phyloP scores from a whole-genome alignment of 2,113 vertebrate genomes.

The Callospermophilus lateralis region DNA sequence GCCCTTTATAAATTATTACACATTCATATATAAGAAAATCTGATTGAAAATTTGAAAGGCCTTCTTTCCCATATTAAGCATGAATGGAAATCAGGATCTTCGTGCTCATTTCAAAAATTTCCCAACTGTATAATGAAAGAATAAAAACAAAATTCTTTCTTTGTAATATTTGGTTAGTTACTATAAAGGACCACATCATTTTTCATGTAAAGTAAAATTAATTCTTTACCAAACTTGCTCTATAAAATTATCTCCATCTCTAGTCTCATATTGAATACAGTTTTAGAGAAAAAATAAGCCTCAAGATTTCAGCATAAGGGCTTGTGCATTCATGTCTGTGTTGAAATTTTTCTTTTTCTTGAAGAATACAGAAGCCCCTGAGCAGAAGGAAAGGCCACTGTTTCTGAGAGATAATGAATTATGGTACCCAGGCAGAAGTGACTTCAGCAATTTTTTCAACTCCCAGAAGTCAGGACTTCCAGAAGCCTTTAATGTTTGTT shows the following conservation, averaged over 20 bases:
- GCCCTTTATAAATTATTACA: neutral
- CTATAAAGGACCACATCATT: neutral
- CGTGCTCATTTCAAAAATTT: constrained; percentile 7
- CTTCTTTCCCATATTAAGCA: neutral
- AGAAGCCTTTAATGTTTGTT: neutral
- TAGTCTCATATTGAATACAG: neutral
- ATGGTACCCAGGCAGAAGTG: neutral
- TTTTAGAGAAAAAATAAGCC: constrained; percentile 23
- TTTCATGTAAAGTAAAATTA: neutral
- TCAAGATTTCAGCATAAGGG: neutral
- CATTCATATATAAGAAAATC: neutral
- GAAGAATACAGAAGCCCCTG: neutral
- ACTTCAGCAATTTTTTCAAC: constrained; percentile 37
- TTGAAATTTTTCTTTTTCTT: neutral
- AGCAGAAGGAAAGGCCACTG: neutral
- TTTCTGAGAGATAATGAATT: neutral
- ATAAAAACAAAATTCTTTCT: neutral
- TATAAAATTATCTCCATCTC: neutral
- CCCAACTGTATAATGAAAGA: neutral
- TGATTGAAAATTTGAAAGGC: neutral
- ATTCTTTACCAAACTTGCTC: neutral
- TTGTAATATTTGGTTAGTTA: neutral
- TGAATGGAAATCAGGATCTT: neutral
- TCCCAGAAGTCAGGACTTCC: neutral
- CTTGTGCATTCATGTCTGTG: neutral